Base-by-base conservation (phyloP, 2,888 invertebrate genomes). In the Marronus borbonicus region DNA sequence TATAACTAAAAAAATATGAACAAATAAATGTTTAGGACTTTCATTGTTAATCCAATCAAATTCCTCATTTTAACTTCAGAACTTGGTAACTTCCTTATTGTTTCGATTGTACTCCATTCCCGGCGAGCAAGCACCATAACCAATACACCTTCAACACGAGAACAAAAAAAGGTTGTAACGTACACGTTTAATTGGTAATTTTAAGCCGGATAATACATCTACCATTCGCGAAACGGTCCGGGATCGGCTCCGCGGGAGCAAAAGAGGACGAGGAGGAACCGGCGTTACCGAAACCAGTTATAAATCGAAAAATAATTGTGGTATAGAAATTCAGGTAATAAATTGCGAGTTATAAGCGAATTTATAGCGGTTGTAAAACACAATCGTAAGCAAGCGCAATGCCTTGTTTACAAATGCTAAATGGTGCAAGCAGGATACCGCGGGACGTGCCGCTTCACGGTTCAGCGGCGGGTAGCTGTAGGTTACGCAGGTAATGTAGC, bases 291-390 rank as follows among this genome's bases (percentile, higher is more conserved):
- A 66, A 76, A 76, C 78, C 75, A 65, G 78, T 78, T 75, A 74
- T 78, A 78, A 78, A 78, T 78, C 78, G 78, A 78, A 78, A 74
- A 78, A 78, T 78, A 78, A 78, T 78, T 78, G 78, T 66, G 75
- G 78, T 72, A 78, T 72, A 74, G 78, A 75, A 78, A 78, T 78
- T 78, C 66, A 74, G 72, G 78, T 74, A 74, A 75, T 78, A 78
- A 78, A 78, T 78, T 65, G 78, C 75, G 75, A 78, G 72, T 78
- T 78, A 78, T 78, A 75, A 66, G 68, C 65, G 78, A 78, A 78
- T 78, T 78, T 78, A 78, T 78, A 64, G 78, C 75, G 55, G 78
- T 75, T 78, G 62, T 75, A 74, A 78, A 75, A 77, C 77, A 77
- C 77, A 77, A 77, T 77, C 77, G 77, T 44, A 69, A 44, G 70